Percentiles rank a stretch among this genome's conserved stretches.
Evolutionary conservation across 2,113 vertebrate species (phyloP).

Genomic region (Pedetes capensis): DNA sequence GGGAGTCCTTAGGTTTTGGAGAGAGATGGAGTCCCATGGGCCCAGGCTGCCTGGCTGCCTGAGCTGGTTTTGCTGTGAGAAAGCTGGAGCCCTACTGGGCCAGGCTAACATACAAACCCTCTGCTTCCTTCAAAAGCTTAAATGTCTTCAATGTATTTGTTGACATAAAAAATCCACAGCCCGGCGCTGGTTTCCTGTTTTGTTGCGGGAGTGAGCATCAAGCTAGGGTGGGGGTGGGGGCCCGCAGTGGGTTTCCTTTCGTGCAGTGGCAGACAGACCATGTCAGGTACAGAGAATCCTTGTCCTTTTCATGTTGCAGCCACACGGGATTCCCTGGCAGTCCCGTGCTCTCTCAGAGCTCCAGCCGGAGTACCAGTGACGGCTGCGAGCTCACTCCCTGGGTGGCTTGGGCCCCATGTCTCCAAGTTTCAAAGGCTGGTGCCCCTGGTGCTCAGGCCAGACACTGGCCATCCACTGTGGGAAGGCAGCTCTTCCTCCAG

Average conservation of each 20-base stretch:
- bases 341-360: not conserved
- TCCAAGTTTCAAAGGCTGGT: not conserved
- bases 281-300: not conserved
- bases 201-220: not conserved
- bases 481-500: not conserved
- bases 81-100: not conserved
- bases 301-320: not conserved
- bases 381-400: not conserved
- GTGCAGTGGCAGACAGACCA: not conserved
- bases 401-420: not conserved
- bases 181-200: conserved; percentile 63
- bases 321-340: rapidly evolving
- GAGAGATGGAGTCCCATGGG: not conserved
- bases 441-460: not conserved
- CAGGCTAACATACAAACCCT: not conserved
- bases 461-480: not conserved
- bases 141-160: conserved; percentile 36
- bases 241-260: not conserved
- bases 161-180: conserved; percentile 55
- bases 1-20: not conserved
- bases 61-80: not conserved
- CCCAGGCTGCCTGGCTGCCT: not conserved
- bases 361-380: not conserved
- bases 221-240: not conserved
- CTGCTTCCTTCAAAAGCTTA: not conserved